Evolutionary conservation across 2,113 vertebrate species (phyloP).

Genomic region (Megaceryle maxima): DNA sequence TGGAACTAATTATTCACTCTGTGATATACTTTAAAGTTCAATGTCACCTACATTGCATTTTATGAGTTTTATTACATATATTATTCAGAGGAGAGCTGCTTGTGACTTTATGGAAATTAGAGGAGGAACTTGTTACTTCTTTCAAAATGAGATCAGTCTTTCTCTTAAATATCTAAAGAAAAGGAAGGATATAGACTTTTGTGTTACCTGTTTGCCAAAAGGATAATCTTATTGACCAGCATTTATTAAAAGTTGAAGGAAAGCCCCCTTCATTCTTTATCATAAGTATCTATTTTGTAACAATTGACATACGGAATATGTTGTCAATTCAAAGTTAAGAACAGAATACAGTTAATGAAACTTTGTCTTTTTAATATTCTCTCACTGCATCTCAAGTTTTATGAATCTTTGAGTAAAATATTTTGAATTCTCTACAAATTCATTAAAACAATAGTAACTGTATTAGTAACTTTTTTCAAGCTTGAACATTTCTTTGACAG

Average conservation of each 20-base stretch:
- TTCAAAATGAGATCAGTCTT: background rate
- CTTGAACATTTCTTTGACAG: background rate
- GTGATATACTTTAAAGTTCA: background rate
- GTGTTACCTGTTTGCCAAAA: background rate
- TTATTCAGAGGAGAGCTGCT: background rate
- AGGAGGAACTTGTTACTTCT: background rate
- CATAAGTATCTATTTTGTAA: background rate
- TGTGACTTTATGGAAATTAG: background rate
- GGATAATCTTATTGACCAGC: background rate
- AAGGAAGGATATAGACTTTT: background rate
- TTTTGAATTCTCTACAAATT: background rate
- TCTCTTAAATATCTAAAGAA: background rate
- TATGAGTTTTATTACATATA: background rate
- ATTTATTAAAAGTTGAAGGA: constrained; percentile 2
- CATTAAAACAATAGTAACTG: background rate
- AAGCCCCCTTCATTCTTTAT: background rate
- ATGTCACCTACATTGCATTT: background rate
- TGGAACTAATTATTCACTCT: background rate
- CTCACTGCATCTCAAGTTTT: background rate
- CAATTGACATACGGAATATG: background rate
- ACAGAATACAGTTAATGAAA: background rate
- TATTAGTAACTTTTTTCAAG: background rate
- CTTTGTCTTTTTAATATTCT: background rate
- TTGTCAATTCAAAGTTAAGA: constrained; percentile 12
- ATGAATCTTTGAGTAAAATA: background rate